Base-by-base conservation (phyloP, 2,113 vertebrate species). In the Notarius quadriscutis region DNA sequence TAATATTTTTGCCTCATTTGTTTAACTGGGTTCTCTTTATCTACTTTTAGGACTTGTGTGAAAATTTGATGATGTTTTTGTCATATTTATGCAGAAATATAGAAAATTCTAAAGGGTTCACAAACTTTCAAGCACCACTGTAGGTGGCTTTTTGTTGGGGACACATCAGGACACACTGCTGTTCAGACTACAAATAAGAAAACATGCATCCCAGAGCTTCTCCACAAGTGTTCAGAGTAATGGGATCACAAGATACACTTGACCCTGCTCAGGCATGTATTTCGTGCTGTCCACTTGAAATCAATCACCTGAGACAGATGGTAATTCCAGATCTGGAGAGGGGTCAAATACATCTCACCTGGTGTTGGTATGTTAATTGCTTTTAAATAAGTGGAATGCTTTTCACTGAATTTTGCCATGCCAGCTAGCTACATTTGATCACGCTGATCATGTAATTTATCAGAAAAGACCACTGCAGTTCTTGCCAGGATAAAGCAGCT, bases 181-280 rank as follows among this genome's bases (percentile, higher is more conserved):
- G 25, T 55, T 55, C 50, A 78, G 51, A 78, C 75, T 78, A 55
- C 75, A 53, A 55, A 78, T 77, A n/a, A 53, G 48, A 11, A 3
- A 22, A 77, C 10, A 7, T 78, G 50, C 2, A 0, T 53, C 50
- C 75, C 75, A 53, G 50, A 27, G 8, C 74, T 25, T 25, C 20
- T 75, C 20, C 48, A 0, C 48, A n/a, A 77, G 10, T 4, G 12
- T n/a, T 55, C 75, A 17, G 51, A 78, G 25, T 78, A 17, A 55
- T 78, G 75, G 50, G 75, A 55, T 78, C 75, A 78, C 50, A 78
- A 55, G 75, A n/a, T 27, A 51, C 75, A 27, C 50, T 27, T 27
- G 25, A 78, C 75, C 50, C 75, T 7, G 6, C 51, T 78, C 25
- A 78, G 75, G 12, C 75, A 53, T 53, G 75, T 55, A 78, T 53